A percentile compares a stretch with the other conserved stretches of the same genome.
Evolutionary conservation across 2,113 vertebrate genomes (phyloP).

Genomic region (Oxygymnocypris stewartii): DNA sequence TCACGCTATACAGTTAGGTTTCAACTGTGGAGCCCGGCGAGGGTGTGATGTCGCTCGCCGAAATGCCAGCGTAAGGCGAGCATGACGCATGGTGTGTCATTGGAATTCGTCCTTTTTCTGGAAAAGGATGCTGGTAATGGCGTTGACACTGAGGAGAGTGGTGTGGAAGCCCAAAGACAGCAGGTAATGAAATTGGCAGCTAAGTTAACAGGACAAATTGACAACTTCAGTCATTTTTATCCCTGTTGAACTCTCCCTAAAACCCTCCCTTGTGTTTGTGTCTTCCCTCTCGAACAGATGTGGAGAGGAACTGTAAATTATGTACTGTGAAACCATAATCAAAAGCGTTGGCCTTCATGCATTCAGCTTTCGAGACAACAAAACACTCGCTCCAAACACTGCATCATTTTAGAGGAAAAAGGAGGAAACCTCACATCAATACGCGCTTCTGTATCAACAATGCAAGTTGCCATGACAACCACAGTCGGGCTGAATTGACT

Average conservation of each 20-base stretch:
- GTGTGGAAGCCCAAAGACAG: not conserved
- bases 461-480: slow-evolving; percentile 50
- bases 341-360: slow-evolving; percentile 7
- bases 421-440: slow-evolving; percentile 50
- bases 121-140: slow-evolving; percentile 38
- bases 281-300: slow-evolving; percentile 17
- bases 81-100: slow-evolving; percentile 53
- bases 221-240: slow-evolving; percentile 15
- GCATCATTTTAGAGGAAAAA: not conserved
- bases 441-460: slow-evolving; percentile 52
- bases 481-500: slow-evolving; percentile 47
- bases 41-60: slow-evolving; percentile 32
- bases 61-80: slow-evolving; percentile 44
- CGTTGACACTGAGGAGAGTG: slow-evolving; percentile 23
- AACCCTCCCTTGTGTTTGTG: not conserved
- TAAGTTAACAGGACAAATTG: slow-evolving; percentile 11
- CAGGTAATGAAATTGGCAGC: slow-evolving; percentile 42
- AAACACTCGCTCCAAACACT: not conserved
- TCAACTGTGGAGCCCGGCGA: not conserved
- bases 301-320: slow-evolving; percentile 25
- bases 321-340: slow-evolving; percentile 39
- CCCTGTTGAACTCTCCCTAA: not conserved
- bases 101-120: slow-evolving; percentile 51
- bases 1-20: slow-evolving; percentile 34
- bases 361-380: slow-evolving; percentile 13